Evolutionary conservation across 2,888 invertebrate species (phyloP), one percentile per base, ranked within the genome.

Genomic region (Phaedon cochleariae): DNA sequence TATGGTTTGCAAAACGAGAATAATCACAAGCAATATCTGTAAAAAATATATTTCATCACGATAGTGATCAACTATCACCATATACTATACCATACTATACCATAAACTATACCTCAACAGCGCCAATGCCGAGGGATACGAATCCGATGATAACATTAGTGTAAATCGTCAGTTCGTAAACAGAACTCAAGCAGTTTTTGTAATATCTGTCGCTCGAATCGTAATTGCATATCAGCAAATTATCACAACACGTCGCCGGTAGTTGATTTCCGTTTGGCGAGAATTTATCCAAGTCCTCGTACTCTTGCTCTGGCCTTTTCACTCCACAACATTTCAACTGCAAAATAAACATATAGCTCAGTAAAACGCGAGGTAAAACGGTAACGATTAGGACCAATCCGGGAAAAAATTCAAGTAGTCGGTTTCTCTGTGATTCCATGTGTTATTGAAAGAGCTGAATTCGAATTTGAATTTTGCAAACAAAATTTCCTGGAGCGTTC

Each of bases 41-140:
- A n/a, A n/a, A n/a, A n/a, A n/a, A n/a, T n/a, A n/a, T n/a, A n/a
- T n/a, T n/a, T n/a, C n/a, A n/a, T n/a, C n/a, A n/a, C n/a, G n/a
- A n/a, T n/a, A n/a, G n/a, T n/a, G n/a, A n/a, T n/a, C n/a, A n/a
- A n/a, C n/a, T n/a, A n/a, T n/a, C n/a, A n/a, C n/a, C n/a, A n/a
- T n/a, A n/a, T n/a, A n/a, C n/a, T n/a, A n/a, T n/a, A n/a, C n/a
- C n/a, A n/a, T n/a, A n/a, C n/a, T n/a, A n/a, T n/a, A n/a, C n/a
- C n/a, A n/a, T n/a, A n/a, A n/a, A n/a, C n/a, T n/a, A n/a, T n/a
- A 73, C 73, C 70, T 73, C 72, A 10, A 67, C 59, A 10, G 61
- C 37, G 20, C 64, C 73, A 26, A 70, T 65, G n/a, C 62, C 64
- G 22, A 71, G 37, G n/a, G 70, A 65, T 18, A 65, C 31, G 41